Evolutionary conservation across 2,888 invertebrate species (phyloP).

Genomic region (Metopia argyrocephala): DNA sequence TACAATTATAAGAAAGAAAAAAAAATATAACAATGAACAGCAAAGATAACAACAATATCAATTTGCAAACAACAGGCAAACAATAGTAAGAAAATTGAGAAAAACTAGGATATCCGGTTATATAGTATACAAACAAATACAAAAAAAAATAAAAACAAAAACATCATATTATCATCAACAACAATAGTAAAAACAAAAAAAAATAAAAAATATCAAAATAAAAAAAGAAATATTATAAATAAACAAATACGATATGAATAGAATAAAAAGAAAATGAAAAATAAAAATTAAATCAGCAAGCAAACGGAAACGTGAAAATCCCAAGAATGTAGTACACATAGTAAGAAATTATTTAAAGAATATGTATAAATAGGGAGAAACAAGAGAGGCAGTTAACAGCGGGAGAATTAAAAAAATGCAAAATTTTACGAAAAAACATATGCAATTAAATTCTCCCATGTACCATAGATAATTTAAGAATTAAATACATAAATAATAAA

Average conservation of each 20-base stretch:
- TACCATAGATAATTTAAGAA: no score
- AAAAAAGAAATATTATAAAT: background rate
- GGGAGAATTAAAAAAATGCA: background rate
- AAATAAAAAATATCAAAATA: constrained; percentile 1
- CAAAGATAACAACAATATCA: constrained; percentile 45
- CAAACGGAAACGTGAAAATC: constrained; percentile 52
- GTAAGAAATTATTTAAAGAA: background rate
- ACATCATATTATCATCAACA: background rate
- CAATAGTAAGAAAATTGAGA: constrained; percentile 58
- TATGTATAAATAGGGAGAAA: background rate
- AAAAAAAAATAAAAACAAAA: background rate
- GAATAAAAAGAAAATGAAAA: constrained; percentile 2
- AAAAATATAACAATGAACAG: no score
- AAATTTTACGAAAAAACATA: background rate
- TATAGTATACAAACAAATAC: background rate
- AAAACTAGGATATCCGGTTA: constrained; percentile 57
- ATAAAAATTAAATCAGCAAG: no score
- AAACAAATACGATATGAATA: background rate
- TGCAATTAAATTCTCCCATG: no score
- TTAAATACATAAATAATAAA: no score
- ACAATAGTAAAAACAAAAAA: constrained; percentile 2
- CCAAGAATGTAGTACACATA: constrained; percentile 25
- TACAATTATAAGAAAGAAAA: no score
- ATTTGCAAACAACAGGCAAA: constrained; percentile 57
- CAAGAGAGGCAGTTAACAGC: background rate